phyloP scores from a whole-genome alignment of 2,797 vertebrate genomes.

The Vultur gryphus region DNA sequence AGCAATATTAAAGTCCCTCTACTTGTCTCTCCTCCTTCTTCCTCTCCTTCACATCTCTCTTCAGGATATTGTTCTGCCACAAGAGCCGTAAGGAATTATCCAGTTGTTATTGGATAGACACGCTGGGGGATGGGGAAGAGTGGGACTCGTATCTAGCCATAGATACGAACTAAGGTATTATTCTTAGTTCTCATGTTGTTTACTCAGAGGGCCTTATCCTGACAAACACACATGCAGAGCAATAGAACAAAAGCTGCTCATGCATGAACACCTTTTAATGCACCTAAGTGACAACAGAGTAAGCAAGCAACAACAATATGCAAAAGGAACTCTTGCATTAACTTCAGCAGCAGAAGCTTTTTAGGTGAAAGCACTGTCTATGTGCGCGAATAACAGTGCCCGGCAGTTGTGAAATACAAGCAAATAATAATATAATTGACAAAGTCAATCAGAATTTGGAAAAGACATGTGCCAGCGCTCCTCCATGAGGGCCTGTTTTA shows the following conservation, averaged over 20 bases:
- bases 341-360: not conserved
- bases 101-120: not conserved
- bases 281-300: not conserved
- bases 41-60: not conserved
- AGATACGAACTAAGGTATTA: not conserved
- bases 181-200: not conserved
- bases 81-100: not conserved
- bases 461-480: not conserved
- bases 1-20: not conserved
- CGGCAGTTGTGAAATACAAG: not conserved
- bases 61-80: not conserved
- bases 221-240: not conserved
- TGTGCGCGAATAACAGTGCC: not conserved
- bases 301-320: not conserved
- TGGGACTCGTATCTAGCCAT: not conserved
- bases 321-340: not conserved
- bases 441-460: not conserved
- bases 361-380: not conserved
- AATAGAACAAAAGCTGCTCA: not conserved
- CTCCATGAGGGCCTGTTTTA: not conserved
- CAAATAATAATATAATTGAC: not conserved
- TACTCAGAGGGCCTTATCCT: not conserved
- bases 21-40: not conserved
- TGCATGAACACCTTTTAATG: not conserved
- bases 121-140: accelerated